These are phyloP conservation scores for Brachypteracias leptosomus DNA, from an alignment of 2,113 vertebrate species.

Conservation along the genomic window DNA sequence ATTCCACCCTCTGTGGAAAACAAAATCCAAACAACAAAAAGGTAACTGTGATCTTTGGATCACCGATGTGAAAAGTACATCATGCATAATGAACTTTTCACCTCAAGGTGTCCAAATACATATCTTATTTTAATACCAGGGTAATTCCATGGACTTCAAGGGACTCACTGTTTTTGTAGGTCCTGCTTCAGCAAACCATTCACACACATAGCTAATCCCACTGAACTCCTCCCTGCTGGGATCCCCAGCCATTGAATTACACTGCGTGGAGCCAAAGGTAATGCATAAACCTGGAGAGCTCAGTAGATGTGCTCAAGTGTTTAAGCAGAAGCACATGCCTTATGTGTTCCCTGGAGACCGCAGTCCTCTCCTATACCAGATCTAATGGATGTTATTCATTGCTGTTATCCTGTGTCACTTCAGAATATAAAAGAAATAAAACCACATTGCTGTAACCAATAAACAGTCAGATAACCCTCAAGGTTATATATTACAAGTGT, in stretches of 20 bases:
- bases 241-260: not conserved
- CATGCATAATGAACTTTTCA: not conserved
- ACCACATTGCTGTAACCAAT: not conserved
- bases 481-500: not conserved
- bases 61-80: not conserved
- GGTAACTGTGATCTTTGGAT: not conserved
- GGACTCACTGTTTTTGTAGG: not conserved
- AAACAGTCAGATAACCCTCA: not conserved
- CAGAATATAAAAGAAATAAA: not conserved
- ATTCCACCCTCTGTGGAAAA: not conserved
- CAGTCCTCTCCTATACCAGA: not conserved
- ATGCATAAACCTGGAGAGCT: not conserved
- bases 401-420: not conserved
- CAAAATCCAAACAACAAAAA: not conserved
- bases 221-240: not conserved
- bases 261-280: not conserved
- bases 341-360: rapidly evolving
- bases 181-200: not conserved
- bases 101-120: not conserved
- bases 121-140: not conserved
- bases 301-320: not conserved
- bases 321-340: not conserved
- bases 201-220: not conserved
- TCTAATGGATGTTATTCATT: not conserved
- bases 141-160: not conserved